Base-by-base conservation (phyloP, 1,140 invertebrate species). In the Macrobrachium rosenbergii region DNA sequence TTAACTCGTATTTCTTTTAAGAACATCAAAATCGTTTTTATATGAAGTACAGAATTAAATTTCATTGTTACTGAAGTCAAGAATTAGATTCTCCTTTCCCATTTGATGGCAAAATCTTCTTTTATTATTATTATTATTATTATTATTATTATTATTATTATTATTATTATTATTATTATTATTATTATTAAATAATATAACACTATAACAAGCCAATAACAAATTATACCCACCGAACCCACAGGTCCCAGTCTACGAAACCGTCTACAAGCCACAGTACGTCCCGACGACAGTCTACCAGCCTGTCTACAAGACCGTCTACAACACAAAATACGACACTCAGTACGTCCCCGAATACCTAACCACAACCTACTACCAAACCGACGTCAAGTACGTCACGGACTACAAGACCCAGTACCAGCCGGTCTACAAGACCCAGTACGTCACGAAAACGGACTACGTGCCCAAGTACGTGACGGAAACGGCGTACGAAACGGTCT, bases 381-480 rank as follows among this genome's bases (percentile, higher is more conserved):
- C 83, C n/a, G 73, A 86, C 19, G 67, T 86, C 5, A 43, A 86
- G 64, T 86, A 86, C 83, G 67, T 80, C 14, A 80, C 83, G 3
- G 12, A 83, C 23, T 59, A 63, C 76, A 45, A 86, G 77, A 80
- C 76, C 5, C 63, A 80, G 52, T 86, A 86, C 64, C 63, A 86
- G 45, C 79, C 83, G n/a, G 60, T 78, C n/a, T 80, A 86, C 77
- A 60, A 86, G 16, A 86, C 83, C 19, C 83, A 80, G 45, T 80
- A 80, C 43, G 83, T 86, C 64, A 86, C 83, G n/a, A 86, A 19
- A 3, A 6, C 76, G 21, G 28, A 80, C 19, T 86, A 86, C 23
- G 67, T 86, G 0, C 77, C 83, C 45, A 80, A 72, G n/a, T 86
- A 86, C 64, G 58, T 86, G 43, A 86, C 83, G 16, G 6, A 86